Conservation (phyloP, 2,888 invertebrate genomes). For the Apoderus coryli region DNA sequence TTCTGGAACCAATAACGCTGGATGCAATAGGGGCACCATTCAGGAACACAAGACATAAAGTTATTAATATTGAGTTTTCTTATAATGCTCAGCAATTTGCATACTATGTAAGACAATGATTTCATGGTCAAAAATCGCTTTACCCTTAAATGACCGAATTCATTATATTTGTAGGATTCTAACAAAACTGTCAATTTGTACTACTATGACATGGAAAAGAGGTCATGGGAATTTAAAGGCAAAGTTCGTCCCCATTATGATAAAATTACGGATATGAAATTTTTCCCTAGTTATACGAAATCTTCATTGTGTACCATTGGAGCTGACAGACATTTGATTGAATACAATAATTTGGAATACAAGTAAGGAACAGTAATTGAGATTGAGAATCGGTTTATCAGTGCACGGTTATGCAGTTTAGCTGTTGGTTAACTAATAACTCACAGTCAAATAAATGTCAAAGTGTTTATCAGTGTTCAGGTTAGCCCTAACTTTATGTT, state of each 20-base stretch:
- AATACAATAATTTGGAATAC: slow-evolving; percentile 17
- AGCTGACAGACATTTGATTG: slow-evolving; percentile 34
- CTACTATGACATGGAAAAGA: slow-evolving; percentile 29
- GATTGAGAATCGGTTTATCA: too few species aligned
- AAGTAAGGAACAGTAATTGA: too few species aligned
- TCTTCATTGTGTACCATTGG: slow-evolving; percentile 42
- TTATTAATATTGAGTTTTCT: slow-evolving; percentile 40
- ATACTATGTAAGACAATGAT: slow-evolving; percentile 35
- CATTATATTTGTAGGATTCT: slow-evolving; percentile 35
- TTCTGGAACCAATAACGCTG: slow-evolving; percentile 43
- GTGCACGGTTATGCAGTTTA: too few species aligned
- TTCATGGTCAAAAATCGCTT: background rate
- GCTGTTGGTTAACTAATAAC: too few species aligned
- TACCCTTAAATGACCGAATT: too few species aligned
- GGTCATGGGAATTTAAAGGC: slow-evolving; percentile 40
- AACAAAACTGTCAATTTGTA: slow-evolving; percentile 38
- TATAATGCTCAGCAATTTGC: slow-evolving; percentile 40
- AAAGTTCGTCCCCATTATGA: slow-evolving; percentile 48
- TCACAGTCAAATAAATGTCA: too few species aligned
- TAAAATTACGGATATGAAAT: slow-evolving; percentile 40
- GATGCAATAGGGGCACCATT: slow-evolving; percentile 35
- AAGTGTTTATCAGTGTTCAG: too few species aligned
- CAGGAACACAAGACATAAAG: slow-evolving; percentile 32
- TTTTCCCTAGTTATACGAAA: slow-evolving; percentile 32
- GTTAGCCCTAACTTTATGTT: too few species aligned